Percentiles rank a stretch among this genome's conserved stretches.
Conservation (phyloP, 2,113 vertebrate species). For the Nansenia antarctica region DNA sequence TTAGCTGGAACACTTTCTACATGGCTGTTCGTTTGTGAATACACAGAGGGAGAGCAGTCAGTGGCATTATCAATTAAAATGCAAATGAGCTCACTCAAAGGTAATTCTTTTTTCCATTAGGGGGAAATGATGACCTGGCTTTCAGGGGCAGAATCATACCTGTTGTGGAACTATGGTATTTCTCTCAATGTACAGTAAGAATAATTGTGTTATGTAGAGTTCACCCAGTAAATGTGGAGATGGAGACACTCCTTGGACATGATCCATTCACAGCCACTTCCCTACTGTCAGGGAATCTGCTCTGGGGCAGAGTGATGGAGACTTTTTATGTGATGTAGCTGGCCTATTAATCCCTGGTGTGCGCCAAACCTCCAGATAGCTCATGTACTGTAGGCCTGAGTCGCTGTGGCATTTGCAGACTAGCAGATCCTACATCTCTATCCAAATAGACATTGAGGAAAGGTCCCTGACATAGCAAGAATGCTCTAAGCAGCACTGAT, state of each 20-base stretch:
- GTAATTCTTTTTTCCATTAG: too few species aligned
- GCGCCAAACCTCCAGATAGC: not conserved
- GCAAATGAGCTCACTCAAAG: constrained; percentile 61
- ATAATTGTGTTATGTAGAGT: too few species aligned
- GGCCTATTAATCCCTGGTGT: not conserved
- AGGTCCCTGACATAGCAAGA: constrained; percentile 3
- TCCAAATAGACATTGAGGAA: not conserved
- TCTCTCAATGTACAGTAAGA: too few species aligned
- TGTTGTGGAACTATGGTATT: not conserved
- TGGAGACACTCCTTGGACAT: too few species aligned
- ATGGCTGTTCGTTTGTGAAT: not conserved
- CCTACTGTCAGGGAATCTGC: not conserved
- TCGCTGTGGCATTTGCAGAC: not conserved
- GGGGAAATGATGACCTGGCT: constrained; percentile 60
- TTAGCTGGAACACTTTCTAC: constrained; percentile 8
- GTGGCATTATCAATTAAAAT: constrained; percentile 63
- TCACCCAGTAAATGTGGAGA: too few species aligned
- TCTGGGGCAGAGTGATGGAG: not conserved
- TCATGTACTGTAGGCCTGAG: constrained; percentile 1
- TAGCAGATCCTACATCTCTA: not conserved
- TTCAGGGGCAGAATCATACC: not conserved
- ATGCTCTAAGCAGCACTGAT: constrained; percentile 1
- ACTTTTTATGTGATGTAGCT: not conserved
- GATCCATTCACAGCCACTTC: too few species aligned
- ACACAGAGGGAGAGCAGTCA: constrained; percentile 53